These are phyloP conservation scores for Alosa sapidissima DNA, from an alignment of 2,797 vertebrate species.

Conservation along the genomic window DNA sequence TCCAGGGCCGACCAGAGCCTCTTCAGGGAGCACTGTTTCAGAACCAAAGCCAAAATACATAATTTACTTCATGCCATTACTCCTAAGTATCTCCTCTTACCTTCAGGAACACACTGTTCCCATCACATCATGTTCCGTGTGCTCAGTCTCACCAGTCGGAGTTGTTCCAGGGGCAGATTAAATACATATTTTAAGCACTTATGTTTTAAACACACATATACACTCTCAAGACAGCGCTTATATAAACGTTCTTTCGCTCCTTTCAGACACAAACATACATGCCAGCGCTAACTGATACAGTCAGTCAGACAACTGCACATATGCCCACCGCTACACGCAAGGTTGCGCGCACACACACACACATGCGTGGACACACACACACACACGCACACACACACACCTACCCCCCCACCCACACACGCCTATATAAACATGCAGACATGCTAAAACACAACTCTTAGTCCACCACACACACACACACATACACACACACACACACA, in stretches of 20 bases:
- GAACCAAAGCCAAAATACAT: conserved; percentile 8
- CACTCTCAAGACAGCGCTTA: not conserved
- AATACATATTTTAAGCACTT: conserved; percentile 20
- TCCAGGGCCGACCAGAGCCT: not conserved
- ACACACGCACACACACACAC: not conserved
- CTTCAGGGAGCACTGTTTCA: not conserved
- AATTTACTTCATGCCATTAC: not conserved
- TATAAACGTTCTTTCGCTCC: not conserved
- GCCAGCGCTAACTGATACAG: not conserved
- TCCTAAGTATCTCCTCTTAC: not conserved
- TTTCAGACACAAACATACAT: not conserved
- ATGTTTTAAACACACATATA: not conserved
- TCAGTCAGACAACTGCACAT: not conserved
- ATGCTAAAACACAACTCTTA: too few relatives aligned
- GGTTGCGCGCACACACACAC: not conserved
- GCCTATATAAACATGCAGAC: not conserved
- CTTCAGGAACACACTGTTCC: conserved; percentile 12
- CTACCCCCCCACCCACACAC: not conserved
- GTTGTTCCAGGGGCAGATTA: not conserved
- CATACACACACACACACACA: not conserved
- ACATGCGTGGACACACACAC: not conserved
- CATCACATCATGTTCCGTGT: not conserved
- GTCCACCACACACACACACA: conserved; percentile 26
- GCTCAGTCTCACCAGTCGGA: not conserved
- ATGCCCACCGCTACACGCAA: too few relatives aligned